Evolutionary conservation across 1,140 invertebrate species (phyloP).

Genomic region (Chironomus tepperi): DNA sequence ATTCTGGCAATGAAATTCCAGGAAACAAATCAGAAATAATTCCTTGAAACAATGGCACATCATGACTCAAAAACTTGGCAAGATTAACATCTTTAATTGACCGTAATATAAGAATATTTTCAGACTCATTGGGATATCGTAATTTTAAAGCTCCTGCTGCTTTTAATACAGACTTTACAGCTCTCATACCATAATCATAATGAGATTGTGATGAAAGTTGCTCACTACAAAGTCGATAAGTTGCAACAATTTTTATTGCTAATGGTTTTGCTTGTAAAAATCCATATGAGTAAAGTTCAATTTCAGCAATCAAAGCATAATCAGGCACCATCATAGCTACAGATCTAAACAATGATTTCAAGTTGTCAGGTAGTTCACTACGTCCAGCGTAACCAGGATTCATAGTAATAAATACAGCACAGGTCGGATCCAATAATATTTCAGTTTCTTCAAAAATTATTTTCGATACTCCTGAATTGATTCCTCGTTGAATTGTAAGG

Average conservation of each 20-base stretch:
- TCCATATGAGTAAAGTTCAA: conserved; percentile 88
- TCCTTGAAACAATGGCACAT: conserved; percentile 77
- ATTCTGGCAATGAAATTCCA: conserved; percentile 61
- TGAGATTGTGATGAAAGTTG: conserved; percentile 90
- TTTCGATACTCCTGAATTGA: conserved; percentile 62
- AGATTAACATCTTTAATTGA: conserved; percentile 92
- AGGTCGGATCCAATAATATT: conserved; percentile 77
- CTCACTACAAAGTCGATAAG: conserved; percentile 87
- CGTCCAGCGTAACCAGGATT: conserved; percentile 89
- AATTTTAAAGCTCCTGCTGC: conserved; percentile 86
- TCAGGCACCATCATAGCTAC: conserved; percentile 99
- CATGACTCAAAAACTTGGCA: conserved; percentile 82
- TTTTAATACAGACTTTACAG: conserved; percentile 80
- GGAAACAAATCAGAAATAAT: conserved; percentile 90
- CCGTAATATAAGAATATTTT: conserved; percentile 71
- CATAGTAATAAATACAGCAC: conserved; percentile 94
- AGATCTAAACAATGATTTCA: conserved; percentile 90
- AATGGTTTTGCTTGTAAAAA: conserved; percentile 81
- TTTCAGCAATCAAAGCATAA: conserved; percentile 90
- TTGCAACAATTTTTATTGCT: conserved; percentile 90
- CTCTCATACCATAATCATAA: conserved; percentile 92
- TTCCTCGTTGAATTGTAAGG: conserved; percentile 63
- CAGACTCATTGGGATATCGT: conserved; percentile 74
- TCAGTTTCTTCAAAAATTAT: conserved; percentile 86
- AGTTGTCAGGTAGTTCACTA: conserved; percentile 85